Conservation (phyloP, 2,888 invertebrate species). For the Drosophila nr. perissopoda region DNA sequence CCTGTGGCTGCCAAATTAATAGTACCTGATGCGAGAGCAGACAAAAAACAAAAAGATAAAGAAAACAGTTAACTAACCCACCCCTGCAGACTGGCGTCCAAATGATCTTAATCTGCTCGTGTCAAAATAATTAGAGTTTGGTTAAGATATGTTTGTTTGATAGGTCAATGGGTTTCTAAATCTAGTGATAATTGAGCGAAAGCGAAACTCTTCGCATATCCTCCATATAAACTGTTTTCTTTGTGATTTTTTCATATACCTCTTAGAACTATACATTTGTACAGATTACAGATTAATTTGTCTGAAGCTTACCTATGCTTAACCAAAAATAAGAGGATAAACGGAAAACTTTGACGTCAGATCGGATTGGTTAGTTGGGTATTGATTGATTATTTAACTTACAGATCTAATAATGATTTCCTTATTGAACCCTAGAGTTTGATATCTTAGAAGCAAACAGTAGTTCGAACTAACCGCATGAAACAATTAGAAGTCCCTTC, state of each 20-base stretch:
- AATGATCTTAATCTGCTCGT: not conserved
- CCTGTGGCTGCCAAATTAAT: constrained; percentile 58
- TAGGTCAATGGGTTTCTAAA: not conserved
- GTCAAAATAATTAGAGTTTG: not conserved
- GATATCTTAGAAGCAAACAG: not conserved
- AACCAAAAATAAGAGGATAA: not conserved
- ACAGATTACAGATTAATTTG: too few species aligned
- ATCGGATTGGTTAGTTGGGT: not conserved
- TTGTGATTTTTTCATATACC: not conserved
- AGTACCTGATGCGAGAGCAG: constrained; percentile 28
- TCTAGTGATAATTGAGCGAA: not conserved
- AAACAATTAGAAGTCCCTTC: constrained; percentile 1
- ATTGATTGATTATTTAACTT: not conserved
- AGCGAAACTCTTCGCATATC: not conserved
- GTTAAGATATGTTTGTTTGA: not conserved
- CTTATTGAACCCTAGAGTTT: not conserved
- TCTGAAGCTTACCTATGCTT: not conserved
- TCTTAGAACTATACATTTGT: not conserved
- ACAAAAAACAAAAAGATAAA: not conserved
- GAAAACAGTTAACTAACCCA: not conserved
- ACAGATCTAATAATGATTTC: not conserved
- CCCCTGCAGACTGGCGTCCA: not conserved
- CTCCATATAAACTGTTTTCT: not conserved
- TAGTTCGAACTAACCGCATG: not conserved
- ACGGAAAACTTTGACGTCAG: not conserved